Conservation (phyloP, 2,888 invertebrate species). For the Gymnocheta viridis region DNA sequence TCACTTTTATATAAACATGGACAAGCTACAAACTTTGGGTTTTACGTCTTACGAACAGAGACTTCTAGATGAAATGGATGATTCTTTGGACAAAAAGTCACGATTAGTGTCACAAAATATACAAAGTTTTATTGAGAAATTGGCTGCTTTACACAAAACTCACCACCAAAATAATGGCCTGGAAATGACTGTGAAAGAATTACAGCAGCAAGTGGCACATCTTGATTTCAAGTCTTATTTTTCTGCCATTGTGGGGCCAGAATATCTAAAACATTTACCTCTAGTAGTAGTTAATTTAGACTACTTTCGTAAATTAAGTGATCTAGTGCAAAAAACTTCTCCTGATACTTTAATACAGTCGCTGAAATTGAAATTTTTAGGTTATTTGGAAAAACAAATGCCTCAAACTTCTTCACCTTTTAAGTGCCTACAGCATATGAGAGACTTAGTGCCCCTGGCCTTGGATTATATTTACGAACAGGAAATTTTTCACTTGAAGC, state of each 20-base stretch:
- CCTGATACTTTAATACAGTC: constrained; percentile 53
- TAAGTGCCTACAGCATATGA: constrained; percentile 76
- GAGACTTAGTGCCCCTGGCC: constrained; percentile 73
- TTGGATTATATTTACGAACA: constrained; percentile 76
- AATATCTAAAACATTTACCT: constrained; percentile 5
- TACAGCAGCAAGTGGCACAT: constrained; percentile 22
- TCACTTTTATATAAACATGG: constrained; percentile 53
- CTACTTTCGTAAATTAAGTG: constrained; percentile 61
- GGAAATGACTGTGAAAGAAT: constrained; percentile 65
- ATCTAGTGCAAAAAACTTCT: constrained; percentile 57
- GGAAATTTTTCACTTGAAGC: constrained; percentile 71
- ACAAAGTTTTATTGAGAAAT: constrained; percentile 32
- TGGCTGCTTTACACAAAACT: constrained; percentile 31
- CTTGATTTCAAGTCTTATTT: constrained; percentile 42
- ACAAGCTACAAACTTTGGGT: constrained; percentile 51
- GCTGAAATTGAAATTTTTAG: constrained; percentile 68
- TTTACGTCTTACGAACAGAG: constrained; percentile 44
- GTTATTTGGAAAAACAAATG: constrained; percentile 63
- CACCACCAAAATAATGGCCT: constrained; percentile 43
- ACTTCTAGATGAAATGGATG: constrained; percentile 39
- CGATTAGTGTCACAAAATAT: constrained; percentile 50
- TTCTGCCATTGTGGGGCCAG: constrained; percentile 28
- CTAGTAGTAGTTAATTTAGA: constrained; percentile 66
- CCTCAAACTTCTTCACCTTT: constrained; percentile 36
- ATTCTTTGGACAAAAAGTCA: constrained; percentile 1